Base-by-base conservation (phyloP, 1,140 invertebrate species). In the Ptiloglossa arizonensis region DNA sequence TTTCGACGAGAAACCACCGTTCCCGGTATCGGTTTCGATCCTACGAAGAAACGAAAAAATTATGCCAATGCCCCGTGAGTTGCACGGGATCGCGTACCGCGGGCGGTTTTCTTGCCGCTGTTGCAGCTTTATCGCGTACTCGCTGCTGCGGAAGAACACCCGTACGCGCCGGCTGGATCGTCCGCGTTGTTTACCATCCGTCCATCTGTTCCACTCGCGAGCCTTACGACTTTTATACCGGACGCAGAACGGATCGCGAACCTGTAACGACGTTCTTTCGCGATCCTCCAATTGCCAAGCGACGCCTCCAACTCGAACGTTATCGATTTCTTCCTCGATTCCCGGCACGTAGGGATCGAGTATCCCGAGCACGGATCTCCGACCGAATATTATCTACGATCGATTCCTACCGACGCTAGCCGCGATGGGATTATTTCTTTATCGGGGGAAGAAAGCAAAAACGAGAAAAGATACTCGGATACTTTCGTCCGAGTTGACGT, bases 101-200 rank as follows among this genome's bases (percentile, higher is more conserved):
- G 11, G 27, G 6, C n/a, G n/a, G n/a, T 22, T 68, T 75, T 75
- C 63, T 75, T 68, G 50, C 35, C 60, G 19, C 17, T 44, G 24
- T 27, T 27, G 2, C 17, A 17, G 52, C 19, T 75, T 75, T 57
- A 75, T 68, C 29, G 15, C 46, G 13, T 32, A 24, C n/a, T 15
- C 11, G 44, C 48, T 52, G 59, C 59, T 60, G 17, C 35, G 9
- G 35, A 56, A 48, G 44, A 52, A 62, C n/a, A n/a, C 1, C 29
- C 59, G 35, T 52, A 27, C 50, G 60, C 32, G 32, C 57, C 11
- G 29, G 29, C 24, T 15, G 22, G 32, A 50, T 50, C 5, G 13
- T 54, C 64, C 1, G 9, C 46, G 62, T 79, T 77, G 67, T 77
- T 70, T 59, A 48, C 52, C 27, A 79, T 81, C 8, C 76, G 38